These are phyloP conservation scores for Rhinatrema bivittatum DNA, from an alignment of 2,797 vertebrate species.

Conservation along the genomic window DNA sequence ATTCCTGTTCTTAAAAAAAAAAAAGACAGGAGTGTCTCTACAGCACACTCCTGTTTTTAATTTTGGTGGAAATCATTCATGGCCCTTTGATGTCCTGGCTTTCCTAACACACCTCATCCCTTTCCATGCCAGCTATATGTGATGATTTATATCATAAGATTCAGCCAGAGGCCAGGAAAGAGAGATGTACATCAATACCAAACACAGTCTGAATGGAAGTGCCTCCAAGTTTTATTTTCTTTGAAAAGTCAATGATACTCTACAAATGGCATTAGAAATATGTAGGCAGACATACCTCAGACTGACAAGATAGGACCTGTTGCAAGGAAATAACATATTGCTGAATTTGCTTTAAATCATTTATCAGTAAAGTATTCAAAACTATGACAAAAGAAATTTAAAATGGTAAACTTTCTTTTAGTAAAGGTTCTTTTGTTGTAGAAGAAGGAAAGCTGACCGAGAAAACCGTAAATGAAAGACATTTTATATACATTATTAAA, in stretches of 20 bases:
- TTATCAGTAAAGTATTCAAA: constrained; percentile 40
- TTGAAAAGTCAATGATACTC: constrained; percentile 42
- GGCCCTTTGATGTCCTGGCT: constrained; percentile 45
- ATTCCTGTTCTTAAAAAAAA: constrained; percentile 30
- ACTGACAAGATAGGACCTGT: constrained; percentile 50
- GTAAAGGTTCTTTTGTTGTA: constrained; percentile 50
- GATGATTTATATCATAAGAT: constrained; percentile 47
- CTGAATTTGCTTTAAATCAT: constrained; percentile 41
- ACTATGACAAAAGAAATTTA: constrained; percentile 45
- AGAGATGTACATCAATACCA: constrained; percentile 49
- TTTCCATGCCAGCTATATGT: constrained; percentile 40
- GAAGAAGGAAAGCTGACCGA: constrained; percentile 48
- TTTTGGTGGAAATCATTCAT: constrained; percentile 42
- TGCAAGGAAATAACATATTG: constrained; percentile 36
- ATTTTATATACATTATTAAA: too few relatives aligned
- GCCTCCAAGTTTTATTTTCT: constrained; percentile 40
- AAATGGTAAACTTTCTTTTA: constrained; percentile 43
- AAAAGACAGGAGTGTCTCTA: constrained; percentile 17
- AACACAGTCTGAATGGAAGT: constrained; percentile 45
- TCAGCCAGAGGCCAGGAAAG: constrained; percentile 48
- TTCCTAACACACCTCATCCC: constrained; percentile 46
- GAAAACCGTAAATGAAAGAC: too few relatives aligned
- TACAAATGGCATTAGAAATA: constrained; percentile 50
- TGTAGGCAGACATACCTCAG: constrained; percentile 41
- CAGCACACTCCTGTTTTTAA: constrained; percentile 50